Percentiles rank a stretch among this genome's conserved stretches.
Conservation (phyloP, 2,888 invertebrate genomes). For the Gryllus longicercus region DNA sequence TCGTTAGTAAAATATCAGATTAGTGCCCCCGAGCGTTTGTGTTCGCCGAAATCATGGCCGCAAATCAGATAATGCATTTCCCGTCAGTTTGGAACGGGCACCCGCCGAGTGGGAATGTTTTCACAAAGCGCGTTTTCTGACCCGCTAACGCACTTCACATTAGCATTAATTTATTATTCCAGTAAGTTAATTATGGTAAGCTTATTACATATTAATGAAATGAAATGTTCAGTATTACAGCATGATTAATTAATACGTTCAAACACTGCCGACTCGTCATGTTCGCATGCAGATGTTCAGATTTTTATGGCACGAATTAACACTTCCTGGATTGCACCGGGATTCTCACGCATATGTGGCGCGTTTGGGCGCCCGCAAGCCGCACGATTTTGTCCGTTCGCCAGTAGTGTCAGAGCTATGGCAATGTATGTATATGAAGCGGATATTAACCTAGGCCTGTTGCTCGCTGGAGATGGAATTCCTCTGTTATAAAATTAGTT, state of each 20-base stretch:
- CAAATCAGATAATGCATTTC: constrained; percentile 17
- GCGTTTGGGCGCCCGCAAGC: no score
- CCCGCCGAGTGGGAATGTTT: not conserved
- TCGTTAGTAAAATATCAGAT: not conserved
- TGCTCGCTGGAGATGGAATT: no score
- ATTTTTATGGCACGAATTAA: not conserved
- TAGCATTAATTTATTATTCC: constrained; percentile 17
- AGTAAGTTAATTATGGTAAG: constrained; percentile 9
- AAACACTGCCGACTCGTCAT: not conserved
- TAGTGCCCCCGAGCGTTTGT: not conserved
- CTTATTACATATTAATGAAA: constrained; percentile 17
- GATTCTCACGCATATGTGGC: not conserved
- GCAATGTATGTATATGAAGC: no score
- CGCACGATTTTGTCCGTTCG: no score
- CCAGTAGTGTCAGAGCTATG: no score
- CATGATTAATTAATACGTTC: constrained; percentile 4
- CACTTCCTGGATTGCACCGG: not conserved
- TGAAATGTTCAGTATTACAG: constrained; percentile 8
- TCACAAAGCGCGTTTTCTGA: constrained; percentile 17
- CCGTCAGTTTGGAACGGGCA: not conserved
- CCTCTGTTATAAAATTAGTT: no score
- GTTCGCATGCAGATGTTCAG: not conserved
- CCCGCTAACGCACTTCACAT: constrained; percentile 17
- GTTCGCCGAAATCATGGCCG: constrained; percentile 1
- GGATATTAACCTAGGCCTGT: no score